Base-by-base conservation (phyloP, 35 echinoderm and acorn worm genomes). In the Patiria miniata region DNA sequence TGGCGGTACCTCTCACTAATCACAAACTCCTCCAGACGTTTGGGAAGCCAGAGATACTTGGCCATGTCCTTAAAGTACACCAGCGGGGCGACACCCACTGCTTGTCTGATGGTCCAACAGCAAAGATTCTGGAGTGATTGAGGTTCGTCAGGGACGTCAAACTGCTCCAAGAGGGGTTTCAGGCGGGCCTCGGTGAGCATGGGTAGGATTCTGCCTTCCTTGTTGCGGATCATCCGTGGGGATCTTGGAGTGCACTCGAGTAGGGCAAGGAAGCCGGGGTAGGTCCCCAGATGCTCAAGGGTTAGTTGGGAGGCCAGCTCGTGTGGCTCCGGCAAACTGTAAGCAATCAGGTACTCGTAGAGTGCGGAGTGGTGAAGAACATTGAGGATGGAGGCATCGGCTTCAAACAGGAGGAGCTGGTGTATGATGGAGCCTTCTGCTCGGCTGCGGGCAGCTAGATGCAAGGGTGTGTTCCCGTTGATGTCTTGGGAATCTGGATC, bases 401-500 rank as follows among this genome's bases (percentile, higher is more conserved):
- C 80, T 51, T 52, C 80, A 17, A 52, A 82, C 17, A 44, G 39
- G 0, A 82, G 80, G 7, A 82, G 47, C 28, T 52, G 80, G 22
- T 52, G 28, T 51, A 82, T 54, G 28, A 82, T 53, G 40, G 28
- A 44, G 22, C 39, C 40, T 30, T 44, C 28, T 2, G 80, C 29
- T 15, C 47, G 50, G 9, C 19, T 51, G 18, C 51, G 80, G 26
- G 80, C 18, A 7, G 51, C 80, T 7, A 82, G 40, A 52, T 82
- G 80, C 15, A 82, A 33, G 19, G 80, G 80, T 22, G 80, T 82
- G 30, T 82, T 52, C 40, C 80, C 80, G 26, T 82, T 82, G 80
- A 82, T 52, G 33, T 82, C 80, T 30, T 82, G 39, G 8, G 26
- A 19, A 33, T 82, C 52, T 44, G 80, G 39, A 33, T 82, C 51